phyloP scores from a whole-genome alignment of 2,797 vertebrate species.

The Thaleichthys pacificus region DNA sequence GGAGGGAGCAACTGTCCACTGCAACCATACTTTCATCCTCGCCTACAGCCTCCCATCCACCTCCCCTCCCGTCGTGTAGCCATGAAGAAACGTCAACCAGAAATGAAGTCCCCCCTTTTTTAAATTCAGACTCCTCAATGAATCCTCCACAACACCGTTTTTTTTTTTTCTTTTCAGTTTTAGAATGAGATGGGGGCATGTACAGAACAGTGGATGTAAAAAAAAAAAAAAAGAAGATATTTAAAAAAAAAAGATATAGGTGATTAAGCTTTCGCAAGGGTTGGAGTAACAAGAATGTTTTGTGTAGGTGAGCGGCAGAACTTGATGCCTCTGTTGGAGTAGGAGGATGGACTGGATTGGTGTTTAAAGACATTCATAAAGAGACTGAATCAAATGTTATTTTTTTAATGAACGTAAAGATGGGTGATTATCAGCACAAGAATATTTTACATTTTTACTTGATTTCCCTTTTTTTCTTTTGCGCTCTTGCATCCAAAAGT shows the following conservation, averaged over 20 bases:
- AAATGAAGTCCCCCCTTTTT: too few relatives aligned
- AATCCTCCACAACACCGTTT: slow-evolving; percentile 22
- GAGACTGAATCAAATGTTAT: slow-evolving; percentile 50
- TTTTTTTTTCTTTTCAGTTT: not conserved
- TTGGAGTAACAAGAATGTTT: slow-evolving; percentile 39
- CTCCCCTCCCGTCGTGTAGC: too few relatives aligned
- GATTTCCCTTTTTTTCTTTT: slow-evolving; percentile 44
- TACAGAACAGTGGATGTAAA: slow-evolving; percentile 12
- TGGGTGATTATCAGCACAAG: slow-evolving; percentile 64
- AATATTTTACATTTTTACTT: slow-evolving; percentile 53
- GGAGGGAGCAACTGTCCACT: not conserved
- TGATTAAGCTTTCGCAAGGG: slow-evolving; percentile 40
- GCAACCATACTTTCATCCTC: slow-evolving; percentile 10
- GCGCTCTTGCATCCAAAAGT: slow-evolving; percentile 43
- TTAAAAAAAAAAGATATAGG: slow-evolving; percentile 36
- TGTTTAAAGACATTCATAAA: slow-evolving; percentile 75
- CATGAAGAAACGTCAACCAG: too few relatives aligned
- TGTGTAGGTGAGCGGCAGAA: not conserved
- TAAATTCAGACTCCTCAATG: too few relatives aligned
- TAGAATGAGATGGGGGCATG: slow-evolving; percentile 4
- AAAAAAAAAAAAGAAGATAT: slow-evolving; percentile 14
- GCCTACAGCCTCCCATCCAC: slow-evolving; percentile 26
- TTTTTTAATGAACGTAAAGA: slow-evolving; percentile 78
- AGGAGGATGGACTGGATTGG: slow-evolving; percentile 62
- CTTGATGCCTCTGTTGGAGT: not conserved